Evolutionary conservation across 2,113 vertebrate species (phyloP).

Genomic region (Lagopus leucura): DNA sequence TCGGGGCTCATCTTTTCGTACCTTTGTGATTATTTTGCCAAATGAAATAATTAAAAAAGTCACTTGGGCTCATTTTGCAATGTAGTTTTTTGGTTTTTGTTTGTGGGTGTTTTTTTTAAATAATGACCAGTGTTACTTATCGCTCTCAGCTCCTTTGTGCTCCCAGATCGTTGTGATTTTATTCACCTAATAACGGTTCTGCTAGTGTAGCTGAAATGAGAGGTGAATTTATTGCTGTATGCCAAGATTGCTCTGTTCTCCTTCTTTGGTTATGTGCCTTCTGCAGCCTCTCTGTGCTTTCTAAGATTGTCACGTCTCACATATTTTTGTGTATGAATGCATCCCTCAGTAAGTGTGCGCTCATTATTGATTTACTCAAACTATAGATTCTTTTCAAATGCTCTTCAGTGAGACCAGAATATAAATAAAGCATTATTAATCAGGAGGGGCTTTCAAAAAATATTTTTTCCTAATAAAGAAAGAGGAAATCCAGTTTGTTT

Average conservation of each 20-base stretch:
- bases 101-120: neutral
- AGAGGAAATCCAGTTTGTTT: neutral
- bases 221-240: neutral
- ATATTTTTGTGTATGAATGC: neutral
- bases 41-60: slow-evolving; percentile 4
- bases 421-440: neutral
- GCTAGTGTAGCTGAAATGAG: neutral
- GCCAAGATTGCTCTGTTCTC: neutral
- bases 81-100: neutral
- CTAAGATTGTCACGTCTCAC: neutral
- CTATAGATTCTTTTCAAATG: neutral
- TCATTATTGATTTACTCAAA: neutral
- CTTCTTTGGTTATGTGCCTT: slow-evolving; percentile 20
- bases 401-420: neutral
- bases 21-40: slow-evolving; percentile 4
- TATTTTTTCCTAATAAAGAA: neutral
- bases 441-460: neutral
- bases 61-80: neutral
- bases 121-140: neutral
- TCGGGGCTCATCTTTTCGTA: neutral
- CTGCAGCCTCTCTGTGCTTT: neutral
- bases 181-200: neutral
- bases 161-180: neutral
- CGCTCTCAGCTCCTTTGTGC: neutral
- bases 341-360: neutral